A percentile compares a stretch with the other conserved stretches of the same genome.
Conservation (phyloP, 1,140 invertebrate genomes). For the Varroa destructor region DNA sequence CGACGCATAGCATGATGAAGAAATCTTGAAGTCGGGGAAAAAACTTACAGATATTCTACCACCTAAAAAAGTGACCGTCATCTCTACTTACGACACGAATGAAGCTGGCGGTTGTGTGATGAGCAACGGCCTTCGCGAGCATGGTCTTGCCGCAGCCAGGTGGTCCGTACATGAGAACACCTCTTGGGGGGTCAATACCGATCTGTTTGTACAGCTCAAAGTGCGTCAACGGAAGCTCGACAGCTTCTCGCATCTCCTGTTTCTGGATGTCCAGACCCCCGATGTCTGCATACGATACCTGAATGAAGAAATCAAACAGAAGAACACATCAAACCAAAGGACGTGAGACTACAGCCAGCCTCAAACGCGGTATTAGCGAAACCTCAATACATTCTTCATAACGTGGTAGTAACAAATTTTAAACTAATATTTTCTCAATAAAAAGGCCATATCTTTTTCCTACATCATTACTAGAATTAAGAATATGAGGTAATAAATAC, state of each 20-base stretch:
- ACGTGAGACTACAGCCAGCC: not conserved
- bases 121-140: constrained; percentile 96
- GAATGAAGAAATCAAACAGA: constrained; percentile 43
- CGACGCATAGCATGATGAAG: too few species aligned
- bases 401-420: too few species aligned
- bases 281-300: constrained; percentile 92
- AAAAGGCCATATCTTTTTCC: too few species aligned
- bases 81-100: constrained; percentile 41
- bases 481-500: too few species aligned
- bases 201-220: constrained; percentile 99
- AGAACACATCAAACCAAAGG: constrained; percentile 46
- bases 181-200: constrained; percentile 85
- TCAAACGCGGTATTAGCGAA: constrained; percentile 21
- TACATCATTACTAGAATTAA: too few species aligned
- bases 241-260: constrained; percentile 96
- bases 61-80: not conserved
- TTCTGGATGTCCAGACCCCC: constrained; percentile 99
- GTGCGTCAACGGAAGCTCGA: constrained; percentile 92
- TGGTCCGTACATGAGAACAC: constrained; percentile 96
- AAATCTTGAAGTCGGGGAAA: too few species aligned
- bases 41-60: too few species aligned
- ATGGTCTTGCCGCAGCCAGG: constrained; percentile 92
- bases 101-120: constrained; percentile 61
- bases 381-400: not conserved
- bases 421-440: too few species aligned